Conservation (phyloP, 2,113 vertebrate species). For the Sakesphorus luctuosus region DNA sequence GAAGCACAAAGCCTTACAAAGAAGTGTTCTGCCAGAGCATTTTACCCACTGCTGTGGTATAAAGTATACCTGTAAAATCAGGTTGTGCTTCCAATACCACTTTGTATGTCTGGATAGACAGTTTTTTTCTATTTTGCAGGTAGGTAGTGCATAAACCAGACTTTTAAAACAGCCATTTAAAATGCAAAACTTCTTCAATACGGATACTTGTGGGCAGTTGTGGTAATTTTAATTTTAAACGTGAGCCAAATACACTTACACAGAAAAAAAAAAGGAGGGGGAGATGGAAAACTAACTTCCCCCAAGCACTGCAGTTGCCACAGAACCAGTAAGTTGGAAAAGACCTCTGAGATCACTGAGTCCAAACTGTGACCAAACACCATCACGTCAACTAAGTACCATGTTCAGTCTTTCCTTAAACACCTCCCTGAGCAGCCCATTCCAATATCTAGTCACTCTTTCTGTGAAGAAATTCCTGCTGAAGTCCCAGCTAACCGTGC, state of each 20-base stretch:
- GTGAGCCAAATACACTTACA: background rate
- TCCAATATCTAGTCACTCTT: background rate
- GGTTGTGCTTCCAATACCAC: background rate
- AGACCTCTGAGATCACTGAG: background rate
- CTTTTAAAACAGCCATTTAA: background rate
- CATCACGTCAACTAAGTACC: background rate
- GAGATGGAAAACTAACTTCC: rapidly evolving
- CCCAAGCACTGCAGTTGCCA: background rate
- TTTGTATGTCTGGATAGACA: background rate
- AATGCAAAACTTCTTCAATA: background rate
- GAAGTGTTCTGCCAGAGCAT: background rate
- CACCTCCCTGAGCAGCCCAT: background rate
- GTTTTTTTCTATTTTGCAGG: background rate
- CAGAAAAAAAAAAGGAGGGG: background rate
- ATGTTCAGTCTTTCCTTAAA: background rate
- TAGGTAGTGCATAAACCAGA: background rate
- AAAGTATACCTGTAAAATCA: rapidly evolving
- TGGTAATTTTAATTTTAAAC: background rate
- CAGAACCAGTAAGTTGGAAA: background rate
- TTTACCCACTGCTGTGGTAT: background rate
- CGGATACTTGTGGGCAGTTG: background rate
- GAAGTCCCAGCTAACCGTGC: background rate
- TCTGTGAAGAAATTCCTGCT: background rate
- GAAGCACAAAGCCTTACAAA: background rate
- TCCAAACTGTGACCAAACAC: background rate